phyloP scores from a whole-genome alignment of 2,888 invertebrate genomes.

The Cheilosia variabilis region DNA sequence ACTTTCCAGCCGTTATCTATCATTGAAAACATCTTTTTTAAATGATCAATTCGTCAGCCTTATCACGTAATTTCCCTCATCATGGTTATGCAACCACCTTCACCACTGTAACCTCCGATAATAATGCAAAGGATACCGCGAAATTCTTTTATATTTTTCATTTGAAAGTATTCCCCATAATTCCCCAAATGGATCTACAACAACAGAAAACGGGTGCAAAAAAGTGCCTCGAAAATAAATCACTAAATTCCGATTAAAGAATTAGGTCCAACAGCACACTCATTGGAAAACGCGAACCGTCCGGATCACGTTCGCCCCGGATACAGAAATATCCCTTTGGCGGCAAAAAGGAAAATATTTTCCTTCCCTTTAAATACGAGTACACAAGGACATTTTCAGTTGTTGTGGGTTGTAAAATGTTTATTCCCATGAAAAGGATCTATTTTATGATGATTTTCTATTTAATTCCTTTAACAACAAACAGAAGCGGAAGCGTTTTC shows the following conservation, averaged over 20 bases:
- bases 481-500: too few species aligned
- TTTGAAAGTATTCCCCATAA: not conserved
- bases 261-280: constrained; percentile 7
- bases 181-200: not conserved
- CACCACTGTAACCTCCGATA: too few species aligned
- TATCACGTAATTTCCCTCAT: too few species aligned
- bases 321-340: not conserved
- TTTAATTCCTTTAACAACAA: too few species aligned
- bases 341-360: not conserved
- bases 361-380: constrained; percentile 6
- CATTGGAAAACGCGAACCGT: constrained; percentile 4
- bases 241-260: constrained; percentile 37
- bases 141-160: not conserved
- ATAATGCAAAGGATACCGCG: not conserved
- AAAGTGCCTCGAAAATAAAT: constrained; percentile 19
- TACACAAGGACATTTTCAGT: constrained; percentile 1
- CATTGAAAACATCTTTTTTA: too few species aligned
- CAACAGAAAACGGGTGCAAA: not conserved
- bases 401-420: constrained; percentile 24
- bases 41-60: too few species aligned
- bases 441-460: constrained; percentile 24
- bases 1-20: too few species aligned
- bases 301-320: not conserved
- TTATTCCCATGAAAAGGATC: constrained; percentile 16
- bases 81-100: too few species aligned